These are phyloP conservation scores for Epinotia demarniana DNA, from an alignment of 2,888 invertebrate genomes.

Conservation along the genomic window DNA sequence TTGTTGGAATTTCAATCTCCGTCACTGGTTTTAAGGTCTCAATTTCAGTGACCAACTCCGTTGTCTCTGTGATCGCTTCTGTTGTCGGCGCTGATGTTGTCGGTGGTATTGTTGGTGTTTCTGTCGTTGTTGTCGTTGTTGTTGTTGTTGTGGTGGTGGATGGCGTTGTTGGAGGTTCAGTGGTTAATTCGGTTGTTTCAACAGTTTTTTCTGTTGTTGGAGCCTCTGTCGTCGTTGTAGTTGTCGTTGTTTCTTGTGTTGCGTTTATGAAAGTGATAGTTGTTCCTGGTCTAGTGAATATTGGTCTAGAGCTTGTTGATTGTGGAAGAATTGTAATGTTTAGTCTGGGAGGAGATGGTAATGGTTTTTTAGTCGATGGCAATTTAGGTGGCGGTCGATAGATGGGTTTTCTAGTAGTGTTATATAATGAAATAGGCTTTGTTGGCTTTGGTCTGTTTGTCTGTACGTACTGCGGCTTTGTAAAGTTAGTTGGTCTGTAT, in stretches of 20 bases:
- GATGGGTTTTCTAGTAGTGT: conserved; percentile 73
- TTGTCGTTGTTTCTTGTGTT: conserved; percentile 52
- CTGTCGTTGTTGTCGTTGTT: conserved; percentile 54
- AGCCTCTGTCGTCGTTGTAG: conserved; percentile 49
- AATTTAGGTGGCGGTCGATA: conserved; percentile 67
- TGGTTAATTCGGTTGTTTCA: conserved; percentile 26
- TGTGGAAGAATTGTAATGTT: conserved; percentile 78
- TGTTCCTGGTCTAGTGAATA: conserved; percentile 68
- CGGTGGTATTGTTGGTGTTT: conserved; percentile 51
- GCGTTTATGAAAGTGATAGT: conserved; percentile 75
- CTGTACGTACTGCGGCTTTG: conserved; percentile 65
- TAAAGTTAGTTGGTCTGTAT: conserved; percentile 70
- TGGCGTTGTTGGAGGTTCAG: conserved; percentile 54
- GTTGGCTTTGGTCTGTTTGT: conserved; percentile 71
- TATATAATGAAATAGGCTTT: conserved; percentile 65
- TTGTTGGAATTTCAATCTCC: conserved; percentile 55
- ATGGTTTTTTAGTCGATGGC: conserved; percentile 71
- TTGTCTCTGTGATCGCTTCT: conserved; percentile 50
- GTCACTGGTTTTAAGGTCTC: conserved; percentile 60
- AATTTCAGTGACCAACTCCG: conserved; percentile 56
- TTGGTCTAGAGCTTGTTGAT: conserved; percentile 72
- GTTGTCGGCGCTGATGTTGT: conserved; percentile 44
- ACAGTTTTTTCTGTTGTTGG: conserved; percentile 46
- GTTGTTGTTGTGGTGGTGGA: conserved; percentile 50
- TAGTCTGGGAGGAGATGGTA: conserved; percentile 75